These are phyloP conservation scores for Paradoxurus hermaphroditus DNA, from an alignment of 2,113 vertebrate species.

Conservation along the genomic window DNA sequence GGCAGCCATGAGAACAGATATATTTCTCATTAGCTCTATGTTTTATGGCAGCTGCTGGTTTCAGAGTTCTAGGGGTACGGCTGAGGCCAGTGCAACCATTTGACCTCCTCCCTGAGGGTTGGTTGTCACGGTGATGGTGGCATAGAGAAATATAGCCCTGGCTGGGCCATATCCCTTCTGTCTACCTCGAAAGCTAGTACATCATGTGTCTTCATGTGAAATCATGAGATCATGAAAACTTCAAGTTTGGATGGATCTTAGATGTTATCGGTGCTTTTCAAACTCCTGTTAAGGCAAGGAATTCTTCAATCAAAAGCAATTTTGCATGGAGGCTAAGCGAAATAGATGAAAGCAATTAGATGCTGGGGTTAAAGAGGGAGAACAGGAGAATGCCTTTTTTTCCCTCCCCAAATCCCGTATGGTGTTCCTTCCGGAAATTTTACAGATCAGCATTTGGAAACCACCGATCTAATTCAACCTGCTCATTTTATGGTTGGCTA, in stretches of 20 bases:
- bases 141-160: not conserved
- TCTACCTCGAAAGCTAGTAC: not conserved
- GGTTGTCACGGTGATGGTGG: not conserved
- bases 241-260: not conserved
- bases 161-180: not conserved
- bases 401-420: not conserved
- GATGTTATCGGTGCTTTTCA: not conserved
- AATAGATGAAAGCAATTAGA: not conserved
- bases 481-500: not conserved
- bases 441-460: not conserved
- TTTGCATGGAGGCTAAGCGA: not conserved
- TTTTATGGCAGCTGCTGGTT: not conserved
- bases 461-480: not conserved
- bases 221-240: not conserved
- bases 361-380: not conserved
- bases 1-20: not conserved
- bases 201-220: not conserved
- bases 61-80: not conserved
- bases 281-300: not conserved
- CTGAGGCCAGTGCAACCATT: not conserved
- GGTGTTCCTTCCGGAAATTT: not conserved
- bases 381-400: not conserved
- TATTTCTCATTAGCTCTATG: not conserved
- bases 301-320: not conserved
- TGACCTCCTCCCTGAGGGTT: not conserved